Base-by-base conservation (phyloP, 2,888 invertebrate genomes). In the Ernsta delagoae region DNA sequence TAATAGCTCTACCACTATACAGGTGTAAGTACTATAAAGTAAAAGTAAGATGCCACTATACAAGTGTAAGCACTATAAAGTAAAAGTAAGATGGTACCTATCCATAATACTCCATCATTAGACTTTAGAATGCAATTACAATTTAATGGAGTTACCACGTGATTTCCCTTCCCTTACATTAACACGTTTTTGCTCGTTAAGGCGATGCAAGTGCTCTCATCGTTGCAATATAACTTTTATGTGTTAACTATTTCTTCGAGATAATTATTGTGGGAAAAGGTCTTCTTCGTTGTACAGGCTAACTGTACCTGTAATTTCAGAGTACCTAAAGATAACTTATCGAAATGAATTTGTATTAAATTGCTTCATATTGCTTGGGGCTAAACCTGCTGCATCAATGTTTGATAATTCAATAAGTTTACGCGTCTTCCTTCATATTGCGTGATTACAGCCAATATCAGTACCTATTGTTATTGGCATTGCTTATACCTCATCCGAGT, bases 401-500 rank as follows among this genome's bases (percentile, higher is more conserved):
- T n/a, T 45, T 45, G 16, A 50, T 11, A 50, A 16, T 16, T 6
- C 6, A 16, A 7, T 16, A 50, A 16, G 7, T 50, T 16, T 16
- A 12, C 12, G 43, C 2, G 31, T 43, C 31, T 36, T n/a, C 36
- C 24, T n/a, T 50, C 5, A 50, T 16, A 57, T 80, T 78, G 78
- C 82, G 80, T 83, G 82, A 79, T 74, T 72, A 67, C 74, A 77
- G 63, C 73, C 75, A 79, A 78, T 81, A 8, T 41, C 41, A 41
- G 41, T 41, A 41, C 8, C n/a, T n/a, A n/a, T n/a, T 41, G 41
- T 41, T 41, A 41, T 41, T 41, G 41, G 73, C 71, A 54, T 11
- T 12, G 12, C 7, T 16, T 50, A 16, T 16, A 11, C 3, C n/a
- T 73, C 76, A 76, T 82, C 83, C 77, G 81, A 86, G 85, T 82